These are phyloP conservation scores for Cynopterus sphinx DNA, from an alignment of 2,797 vertebrate species.

Conservation along the genomic window DNA sequence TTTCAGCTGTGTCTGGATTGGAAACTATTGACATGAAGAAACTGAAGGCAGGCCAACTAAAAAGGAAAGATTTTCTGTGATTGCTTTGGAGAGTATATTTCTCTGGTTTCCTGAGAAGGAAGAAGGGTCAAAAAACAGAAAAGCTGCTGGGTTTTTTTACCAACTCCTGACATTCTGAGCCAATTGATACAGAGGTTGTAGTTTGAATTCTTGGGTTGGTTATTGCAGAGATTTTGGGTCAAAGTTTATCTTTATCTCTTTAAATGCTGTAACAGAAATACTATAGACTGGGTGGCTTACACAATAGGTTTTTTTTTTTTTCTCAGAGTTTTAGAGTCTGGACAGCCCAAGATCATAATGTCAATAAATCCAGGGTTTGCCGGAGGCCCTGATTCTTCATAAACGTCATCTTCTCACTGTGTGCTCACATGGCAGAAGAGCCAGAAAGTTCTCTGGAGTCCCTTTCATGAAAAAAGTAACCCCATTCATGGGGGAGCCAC, in stretches of 20 bases:
- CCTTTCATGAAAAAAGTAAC: too few relatives aligned
- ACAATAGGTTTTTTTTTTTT: not conserved
- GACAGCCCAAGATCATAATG: not conserved
- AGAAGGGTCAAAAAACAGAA: not conserved
- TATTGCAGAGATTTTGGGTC: not conserved
- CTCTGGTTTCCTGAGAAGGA: not conserved
- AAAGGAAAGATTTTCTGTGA: not conserved
- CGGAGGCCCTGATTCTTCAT: not conserved
- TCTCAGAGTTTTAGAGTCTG: not conserved
- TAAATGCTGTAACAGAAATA: not conserved
- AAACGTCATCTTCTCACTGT: not conserved
- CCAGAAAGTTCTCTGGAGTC: not conserved
- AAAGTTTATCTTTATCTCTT: not conserved
- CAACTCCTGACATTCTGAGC: not conserved
- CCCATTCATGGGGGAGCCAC: not conserved
- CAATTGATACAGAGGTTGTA: not conserved
- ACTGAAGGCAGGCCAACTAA: too few relatives aligned
- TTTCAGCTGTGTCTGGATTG: not conserved
- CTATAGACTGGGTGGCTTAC: not conserved
- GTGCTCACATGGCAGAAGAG: not conserved
- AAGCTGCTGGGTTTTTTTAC: not conserved
- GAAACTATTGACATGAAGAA: not conserved
- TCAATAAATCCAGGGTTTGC: not conserved
- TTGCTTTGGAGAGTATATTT: not conserved
- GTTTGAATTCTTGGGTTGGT: not conserved